These are phyloP conservation scores for Xenus cinereus DNA, from an alignment of 2,113 vertebrate genomes.

Conservation along the genomic window DNA sequence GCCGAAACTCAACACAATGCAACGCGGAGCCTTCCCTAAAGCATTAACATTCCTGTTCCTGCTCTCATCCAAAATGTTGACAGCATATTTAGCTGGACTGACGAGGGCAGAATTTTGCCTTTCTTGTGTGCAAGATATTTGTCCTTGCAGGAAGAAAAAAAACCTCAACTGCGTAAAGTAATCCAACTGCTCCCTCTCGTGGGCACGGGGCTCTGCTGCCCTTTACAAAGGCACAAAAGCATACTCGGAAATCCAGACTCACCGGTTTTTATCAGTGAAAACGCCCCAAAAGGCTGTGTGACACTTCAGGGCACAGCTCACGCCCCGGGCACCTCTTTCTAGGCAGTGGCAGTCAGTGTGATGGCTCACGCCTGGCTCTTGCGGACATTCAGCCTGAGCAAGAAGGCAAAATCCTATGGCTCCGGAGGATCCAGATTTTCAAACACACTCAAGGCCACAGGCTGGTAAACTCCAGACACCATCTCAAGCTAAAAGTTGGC, in stretches of 20 bases:
- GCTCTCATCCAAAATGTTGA: neutral
- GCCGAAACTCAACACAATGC: neutral
- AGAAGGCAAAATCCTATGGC: neutral
- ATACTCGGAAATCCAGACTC: fast-evolving
- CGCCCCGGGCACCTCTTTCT: neutral
- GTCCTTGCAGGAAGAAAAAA: neutral
- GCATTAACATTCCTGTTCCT: neutral
- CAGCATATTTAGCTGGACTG: neutral
- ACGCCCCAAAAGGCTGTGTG: neutral
- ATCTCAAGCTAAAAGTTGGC: neutral
- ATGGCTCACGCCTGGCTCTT: neutral
- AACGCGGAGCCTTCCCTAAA: neutral
- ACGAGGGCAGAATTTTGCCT: neutral
- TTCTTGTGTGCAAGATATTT: neutral
- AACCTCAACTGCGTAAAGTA: neutral
- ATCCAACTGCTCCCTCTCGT: slow-evolving; percentile 49
- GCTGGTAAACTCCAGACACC: neutral
- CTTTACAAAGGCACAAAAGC: neutral
- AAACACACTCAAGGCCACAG: neutral
- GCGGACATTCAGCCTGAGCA: neutral
- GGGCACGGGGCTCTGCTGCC: neutral
- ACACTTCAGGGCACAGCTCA: neutral
- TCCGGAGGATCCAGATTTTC: neutral
- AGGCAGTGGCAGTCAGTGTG: neutral
- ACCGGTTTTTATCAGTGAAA: neutral